Percentiles rank a stretch among this genome's conserved stretches.
phyloP scores from a whole-genome alignment of 2,797 vertebrate genomes.

The Pampus argenteus region DNA sequence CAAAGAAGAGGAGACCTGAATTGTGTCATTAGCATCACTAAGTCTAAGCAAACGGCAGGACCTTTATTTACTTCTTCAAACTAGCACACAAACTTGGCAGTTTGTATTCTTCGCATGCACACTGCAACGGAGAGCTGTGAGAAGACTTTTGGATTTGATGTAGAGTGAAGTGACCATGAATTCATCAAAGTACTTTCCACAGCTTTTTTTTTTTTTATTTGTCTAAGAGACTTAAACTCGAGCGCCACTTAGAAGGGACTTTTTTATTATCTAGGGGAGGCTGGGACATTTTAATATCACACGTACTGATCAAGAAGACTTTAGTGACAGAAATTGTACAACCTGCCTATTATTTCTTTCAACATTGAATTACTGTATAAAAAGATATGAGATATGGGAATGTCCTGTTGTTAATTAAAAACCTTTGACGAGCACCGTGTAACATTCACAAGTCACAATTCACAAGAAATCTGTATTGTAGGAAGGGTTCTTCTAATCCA shows the following conservation, averaged over 20 bases:
- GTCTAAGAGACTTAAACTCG: background rate
- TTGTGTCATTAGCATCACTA: background rate
- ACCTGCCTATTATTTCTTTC: too few species aligned
- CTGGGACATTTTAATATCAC: conserved; percentile 2
- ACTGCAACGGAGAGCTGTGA: background rate
- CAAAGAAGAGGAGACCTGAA: background rate
- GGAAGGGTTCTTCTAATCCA: conserved; percentile 52
- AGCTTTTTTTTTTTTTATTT: conserved; percentile 16
- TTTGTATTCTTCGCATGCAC: conserved; percentile 6
- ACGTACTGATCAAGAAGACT: conserved; percentile 1
- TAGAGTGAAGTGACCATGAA: conserved; percentile 23
- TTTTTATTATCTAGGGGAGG: background rate
- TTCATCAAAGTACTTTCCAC: conserved; percentile 22
- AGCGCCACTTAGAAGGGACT: background rate
- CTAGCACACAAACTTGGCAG: background rate
- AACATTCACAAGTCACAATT: background rate
- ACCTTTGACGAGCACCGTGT: background rate
- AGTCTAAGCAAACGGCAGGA: background rate
- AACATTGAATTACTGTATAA: conserved; percentile 19
- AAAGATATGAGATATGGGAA: background rate
- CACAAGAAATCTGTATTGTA: too few species aligned
- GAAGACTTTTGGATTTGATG: conserved; percentile 25
- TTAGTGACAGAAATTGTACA: too few species aligned
- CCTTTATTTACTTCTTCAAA: conserved; percentile 16
- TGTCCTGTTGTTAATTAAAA: conserved; percentile 19